Evolutionary conservation across 2,888 invertebrate species (phyloP).

Genomic region (Leptopilina myrica): DNA sequence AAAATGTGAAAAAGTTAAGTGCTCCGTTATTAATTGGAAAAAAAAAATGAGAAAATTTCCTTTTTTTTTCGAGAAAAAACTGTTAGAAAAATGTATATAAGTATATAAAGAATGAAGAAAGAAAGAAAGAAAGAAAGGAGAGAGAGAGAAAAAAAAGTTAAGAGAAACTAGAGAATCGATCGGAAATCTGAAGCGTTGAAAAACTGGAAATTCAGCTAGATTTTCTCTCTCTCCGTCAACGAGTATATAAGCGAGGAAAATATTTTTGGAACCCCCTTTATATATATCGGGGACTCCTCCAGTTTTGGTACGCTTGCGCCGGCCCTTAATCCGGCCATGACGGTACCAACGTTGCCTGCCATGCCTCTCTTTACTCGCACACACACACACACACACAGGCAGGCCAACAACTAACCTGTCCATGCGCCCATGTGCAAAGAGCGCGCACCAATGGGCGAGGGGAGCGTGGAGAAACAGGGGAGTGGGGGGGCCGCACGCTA

Average conservation of each 20-base stretch:
- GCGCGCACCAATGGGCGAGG: constrained; percentile 52
- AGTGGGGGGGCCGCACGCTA: constrained; percentile 71
- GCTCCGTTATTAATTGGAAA: not conserved
- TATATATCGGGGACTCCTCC: not conserved
- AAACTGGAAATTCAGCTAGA: constrained; percentile 10
- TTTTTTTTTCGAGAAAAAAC: no score
- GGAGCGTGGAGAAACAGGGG: constrained; percentile 26
- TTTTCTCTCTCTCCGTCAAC: constrained; percentile 19
- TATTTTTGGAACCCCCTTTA: constrained; percentile 6
- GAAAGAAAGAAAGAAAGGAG: no score
- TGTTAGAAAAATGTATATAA: no score
- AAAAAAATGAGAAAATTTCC: not conserved
- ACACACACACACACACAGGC: no score
- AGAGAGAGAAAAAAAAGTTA: not conserved
- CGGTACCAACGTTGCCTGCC: constrained; percentile 33
- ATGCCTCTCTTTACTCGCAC: constrained; percentile 21
- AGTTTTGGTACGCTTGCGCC: constrained; percentile 28
- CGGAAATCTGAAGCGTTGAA: constrained; percentile 6
- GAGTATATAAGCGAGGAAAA: constrained; percentile 2
- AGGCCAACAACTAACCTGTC: constrained; percentile 45
- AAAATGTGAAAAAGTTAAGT: constrained; percentile 4
- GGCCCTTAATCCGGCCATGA: constrained; percentile 34
- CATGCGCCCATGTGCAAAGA: constrained; percentile 53
- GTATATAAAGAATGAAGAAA: no score
- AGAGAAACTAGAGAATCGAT: constrained; percentile 1